Percentiles rank a stretch among this genome's conserved stretches.
These are phyloP conservation scores for Muscicapa adusta DNA, from an alignment of 2,113 vertebrate genomes.

Conservation along the genomic window DNA sequence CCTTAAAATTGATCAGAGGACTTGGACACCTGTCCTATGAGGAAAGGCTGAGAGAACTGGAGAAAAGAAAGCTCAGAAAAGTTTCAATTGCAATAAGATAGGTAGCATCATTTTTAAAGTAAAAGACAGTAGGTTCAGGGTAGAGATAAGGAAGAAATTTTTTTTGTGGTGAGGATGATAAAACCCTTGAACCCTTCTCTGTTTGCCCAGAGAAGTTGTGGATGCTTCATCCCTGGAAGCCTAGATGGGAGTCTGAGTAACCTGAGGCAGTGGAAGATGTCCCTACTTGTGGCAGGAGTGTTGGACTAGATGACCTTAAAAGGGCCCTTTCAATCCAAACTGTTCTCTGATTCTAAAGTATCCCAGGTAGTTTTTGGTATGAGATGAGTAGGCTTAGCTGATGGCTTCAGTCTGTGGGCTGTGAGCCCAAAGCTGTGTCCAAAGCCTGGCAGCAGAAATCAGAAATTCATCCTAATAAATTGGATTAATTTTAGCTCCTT, in stretches of 20 bases:
- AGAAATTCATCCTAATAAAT: background rate
- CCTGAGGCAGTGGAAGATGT: background rate
- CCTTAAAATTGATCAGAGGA: background rate
- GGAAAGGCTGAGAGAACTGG: background rate
- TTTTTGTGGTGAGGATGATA: fast-evolving
- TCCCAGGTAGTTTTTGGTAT: background rate
- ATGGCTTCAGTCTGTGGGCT: background rate
- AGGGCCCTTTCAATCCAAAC: background rate
- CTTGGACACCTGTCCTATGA: background rate
- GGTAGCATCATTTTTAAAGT: background rate
- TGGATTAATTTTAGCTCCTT: background rate
- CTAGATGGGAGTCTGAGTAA: background rate
- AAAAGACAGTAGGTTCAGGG: background rate
- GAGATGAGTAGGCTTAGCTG: background rate
- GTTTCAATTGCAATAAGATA: background rate
- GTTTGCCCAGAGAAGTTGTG: background rate
- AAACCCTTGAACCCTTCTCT: background rate
- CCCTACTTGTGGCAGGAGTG: background rate
- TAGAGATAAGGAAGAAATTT: background rate
- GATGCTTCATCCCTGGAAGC: background rate
- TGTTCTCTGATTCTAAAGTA: background rate
- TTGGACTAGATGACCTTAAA: background rate
- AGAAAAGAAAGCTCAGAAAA: background rate
- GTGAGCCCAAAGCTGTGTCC: background rate
- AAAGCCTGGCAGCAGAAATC: background rate